phyloP scores from a whole-genome alignment of 2,888 invertebrate species.

The Entomobrya proxima region DNA sequence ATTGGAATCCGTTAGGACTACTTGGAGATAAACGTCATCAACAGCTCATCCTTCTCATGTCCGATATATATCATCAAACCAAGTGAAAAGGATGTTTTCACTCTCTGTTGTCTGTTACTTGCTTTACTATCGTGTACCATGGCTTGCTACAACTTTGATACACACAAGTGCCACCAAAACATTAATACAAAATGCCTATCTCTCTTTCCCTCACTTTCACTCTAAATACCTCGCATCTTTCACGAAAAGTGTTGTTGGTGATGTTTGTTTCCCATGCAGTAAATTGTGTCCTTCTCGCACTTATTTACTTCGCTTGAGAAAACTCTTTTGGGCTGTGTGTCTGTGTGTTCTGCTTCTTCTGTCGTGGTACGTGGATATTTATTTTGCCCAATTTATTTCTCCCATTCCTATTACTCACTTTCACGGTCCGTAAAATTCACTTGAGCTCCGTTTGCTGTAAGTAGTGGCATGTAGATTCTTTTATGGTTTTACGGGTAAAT shows the following conservation, averaged over 20 bases:
- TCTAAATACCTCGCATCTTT: constrained; percentile 51
- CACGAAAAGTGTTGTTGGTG: constrained; percentile 46
- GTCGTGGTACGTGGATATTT: constrained; percentile 52
- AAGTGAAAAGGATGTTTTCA: constrained; percentile 56
- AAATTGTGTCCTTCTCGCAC: constrained; percentile 50
- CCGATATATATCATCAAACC: constrained; percentile 41
- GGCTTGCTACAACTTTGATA: constrained; percentile 9
- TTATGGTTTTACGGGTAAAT: no score
- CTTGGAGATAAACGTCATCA: constrained; percentile 59
- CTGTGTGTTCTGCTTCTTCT: constrained; percentile 6
- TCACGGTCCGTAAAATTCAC: constrained; percentile 55
- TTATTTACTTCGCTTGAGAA: constrained; percentile 54
- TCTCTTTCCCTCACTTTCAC: constrained; percentile 16
- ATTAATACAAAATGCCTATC: constrained; percentile 36
- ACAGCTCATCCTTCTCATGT: constrained; percentile 62
- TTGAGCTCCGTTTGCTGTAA: constrained; percentile 33
- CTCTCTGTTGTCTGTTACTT: constrained; percentile 46
- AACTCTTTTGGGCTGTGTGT: constrained; percentile 38
- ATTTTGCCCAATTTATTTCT: constrained; percentile 64
- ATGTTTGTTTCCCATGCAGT: constrained; percentile 60
- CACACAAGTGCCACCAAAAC: constrained; percentile 41
- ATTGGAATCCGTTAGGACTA: constrained; percentile 50
- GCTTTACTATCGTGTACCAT: constrained; percentile 1
- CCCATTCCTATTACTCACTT: constrained; percentile 48
- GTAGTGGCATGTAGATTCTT: background rate